These are phyloP conservation scores for Upupa epops DNA, from an alignment of 2,113 vertebrate genomes.

Conservation along the genomic window DNA sequence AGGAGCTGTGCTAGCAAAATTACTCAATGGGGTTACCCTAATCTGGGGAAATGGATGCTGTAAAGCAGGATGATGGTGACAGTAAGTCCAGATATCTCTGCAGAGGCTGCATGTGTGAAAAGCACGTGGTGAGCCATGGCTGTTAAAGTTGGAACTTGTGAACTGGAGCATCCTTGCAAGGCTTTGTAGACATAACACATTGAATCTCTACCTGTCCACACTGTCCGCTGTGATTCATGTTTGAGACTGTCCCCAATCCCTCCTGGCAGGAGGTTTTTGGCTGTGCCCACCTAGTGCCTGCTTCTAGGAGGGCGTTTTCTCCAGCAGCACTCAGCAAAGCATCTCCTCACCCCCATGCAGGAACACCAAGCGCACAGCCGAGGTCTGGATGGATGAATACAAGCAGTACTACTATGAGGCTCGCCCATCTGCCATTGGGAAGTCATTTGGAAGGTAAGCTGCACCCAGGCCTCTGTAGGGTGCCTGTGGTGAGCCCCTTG, in stretches of 20 bases:
- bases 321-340: background rate
- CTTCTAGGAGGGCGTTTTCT: background rate
- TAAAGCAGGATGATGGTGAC: background rate
- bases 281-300: background rate
- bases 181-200: background rate
- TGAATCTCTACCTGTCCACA: rapidly evolving
- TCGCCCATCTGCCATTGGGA: constrained; percentile 92
- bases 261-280: too few relatives aligned
- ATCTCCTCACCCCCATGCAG: constrained; percentile 59
- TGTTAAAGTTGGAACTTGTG: background rate
- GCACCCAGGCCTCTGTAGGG: background rate
- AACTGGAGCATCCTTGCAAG: background rate
- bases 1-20: background rate
- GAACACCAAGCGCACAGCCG: constrained; percentile 95
- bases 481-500: background rate
- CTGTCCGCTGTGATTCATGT: background rate
- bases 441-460: constrained; percentile 91
- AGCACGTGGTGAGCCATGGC: background rate
- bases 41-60: background rate
- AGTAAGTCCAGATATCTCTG: background rate
- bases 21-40: background rate
- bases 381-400: constrained; percentile 99
- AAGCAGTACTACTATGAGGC: constrained; percentile 98
- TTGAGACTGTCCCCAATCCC: background rate
- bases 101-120: background rate